These are phyloP conservation scores for Dendrocopos noguchii DNA, from an alignment of 2,113 vertebrate species.

Conservation along the genomic window DNA sequence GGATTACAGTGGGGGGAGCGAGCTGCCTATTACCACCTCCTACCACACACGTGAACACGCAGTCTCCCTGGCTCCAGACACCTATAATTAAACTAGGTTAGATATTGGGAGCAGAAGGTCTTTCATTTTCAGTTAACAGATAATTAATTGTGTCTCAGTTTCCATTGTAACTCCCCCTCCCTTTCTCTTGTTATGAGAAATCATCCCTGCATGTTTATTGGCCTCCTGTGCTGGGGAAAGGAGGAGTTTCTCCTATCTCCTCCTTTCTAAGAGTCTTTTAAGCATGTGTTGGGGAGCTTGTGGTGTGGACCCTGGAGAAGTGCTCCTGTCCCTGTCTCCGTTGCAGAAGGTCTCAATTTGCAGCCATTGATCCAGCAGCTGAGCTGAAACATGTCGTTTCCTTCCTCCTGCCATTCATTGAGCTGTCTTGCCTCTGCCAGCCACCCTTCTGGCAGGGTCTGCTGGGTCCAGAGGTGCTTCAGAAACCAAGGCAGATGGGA, in stretches of 20 bases:
- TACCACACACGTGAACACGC: neutral
- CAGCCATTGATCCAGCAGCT: neutral
- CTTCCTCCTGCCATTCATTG: accelerated
- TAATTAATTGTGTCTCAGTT: constrained; percentile 61
- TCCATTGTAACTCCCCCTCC: neutral
- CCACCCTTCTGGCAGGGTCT: neutral
- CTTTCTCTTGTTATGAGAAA: neutral
- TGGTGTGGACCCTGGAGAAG: neutral
- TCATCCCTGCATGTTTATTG: neutral
- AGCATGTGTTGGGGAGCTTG: accelerated
- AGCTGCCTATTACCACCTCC: constrained; percentile 26
- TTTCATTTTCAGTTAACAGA: constrained; percentile 54
- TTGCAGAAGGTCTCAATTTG: neutral
- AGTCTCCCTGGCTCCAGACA: constrained; percentile 23
- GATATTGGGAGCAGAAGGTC: constrained; percentile 51
- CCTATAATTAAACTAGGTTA: constrained; percentile 43
- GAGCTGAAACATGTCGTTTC: neutral
- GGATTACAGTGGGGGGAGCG: neutral
- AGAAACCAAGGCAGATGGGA: neutral
- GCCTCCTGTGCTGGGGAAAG: neutral
- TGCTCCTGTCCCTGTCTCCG: neutral
- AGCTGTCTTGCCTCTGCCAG: neutral
- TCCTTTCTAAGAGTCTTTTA: neutral
- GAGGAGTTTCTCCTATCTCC: neutral
- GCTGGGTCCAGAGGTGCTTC: neutral